Conservation (phyloP, 2,113 vertebrate species). For the Spea multiplicata region DNA sequence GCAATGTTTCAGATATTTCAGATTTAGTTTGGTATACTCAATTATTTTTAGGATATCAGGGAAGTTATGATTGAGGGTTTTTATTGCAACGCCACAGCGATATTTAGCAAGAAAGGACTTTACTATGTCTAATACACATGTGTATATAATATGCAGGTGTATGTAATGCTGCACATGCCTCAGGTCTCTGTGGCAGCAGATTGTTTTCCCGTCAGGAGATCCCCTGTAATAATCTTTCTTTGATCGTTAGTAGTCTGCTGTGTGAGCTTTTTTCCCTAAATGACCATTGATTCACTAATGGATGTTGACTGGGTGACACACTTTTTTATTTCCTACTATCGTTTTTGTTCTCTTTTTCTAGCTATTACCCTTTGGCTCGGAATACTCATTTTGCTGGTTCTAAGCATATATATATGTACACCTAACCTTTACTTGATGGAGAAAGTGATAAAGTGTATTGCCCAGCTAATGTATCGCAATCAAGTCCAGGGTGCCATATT, state of each 20-base stretch:
- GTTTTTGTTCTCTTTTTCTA: slow-evolving; percentile 33
- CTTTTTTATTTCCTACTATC: slow-evolving; percentile 27
- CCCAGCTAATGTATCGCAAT: no score
- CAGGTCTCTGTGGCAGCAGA: slow-evolving; percentile 32
- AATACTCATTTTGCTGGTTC: slow-evolving; percentile 4
- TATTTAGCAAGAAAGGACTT: no score
- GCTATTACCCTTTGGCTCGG: slow-evolving; percentile 1
- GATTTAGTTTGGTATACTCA: no score
- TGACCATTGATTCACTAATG: slow-evolving; percentile 50
- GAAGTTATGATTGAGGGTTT: no score
- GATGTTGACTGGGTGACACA: slow-evolving; percentile 40
- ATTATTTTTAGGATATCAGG: no score
- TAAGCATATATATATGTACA: background rate
- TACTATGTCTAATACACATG: slow-evolving; percentile 15
- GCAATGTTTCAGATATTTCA: no score
- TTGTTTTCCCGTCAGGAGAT: slow-evolving; percentile 37
- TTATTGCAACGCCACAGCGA: no score
- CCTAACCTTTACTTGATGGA: background rate
- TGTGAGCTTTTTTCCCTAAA: slow-evolving; percentile 45
- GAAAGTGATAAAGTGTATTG: no score
- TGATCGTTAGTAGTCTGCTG: slow-evolving; percentile 51
- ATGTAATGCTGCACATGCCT: slow-evolving; percentile 24
- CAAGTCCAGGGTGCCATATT: no score
- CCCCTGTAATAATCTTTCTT: slow-evolving; percentile 42
- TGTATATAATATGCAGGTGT: slow-evolving; percentile 1